Base-by-base conservation (phyloP, 2,888 invertebrate species). In the Cryptosula pallasiana region DNA sequence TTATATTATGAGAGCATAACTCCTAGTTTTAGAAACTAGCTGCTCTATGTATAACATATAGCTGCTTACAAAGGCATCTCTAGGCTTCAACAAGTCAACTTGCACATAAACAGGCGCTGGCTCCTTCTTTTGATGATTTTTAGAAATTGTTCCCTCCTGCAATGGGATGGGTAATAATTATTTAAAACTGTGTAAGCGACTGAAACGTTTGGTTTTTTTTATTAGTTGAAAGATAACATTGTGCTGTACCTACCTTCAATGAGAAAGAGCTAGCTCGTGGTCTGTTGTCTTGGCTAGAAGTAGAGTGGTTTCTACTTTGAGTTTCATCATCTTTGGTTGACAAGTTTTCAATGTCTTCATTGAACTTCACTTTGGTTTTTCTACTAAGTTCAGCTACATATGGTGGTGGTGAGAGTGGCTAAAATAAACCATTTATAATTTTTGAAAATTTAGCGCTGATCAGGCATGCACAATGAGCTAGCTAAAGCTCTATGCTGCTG, bases 21-120 rank as follows among this genome's bases (percentile, higher is more conserved):
- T n/a, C n/a, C n/a, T n/a, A n/a, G n/a, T n/a, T n/a, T n/a, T n/a
- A n/a, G n/a, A n/a, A n/a, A n/a, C n/a, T n/a, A n/a, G n/a, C n/a
- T n/a, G n/a, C n/a, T n/a, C n/a, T n/a, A n/a, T n/a, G n/a, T n/a
- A n/a, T n/a, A n/a, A n/a, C n/a, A n/a, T n/a, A n/a, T n/a, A n/a
- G n/a, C n/a, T n/a, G n/a, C 82, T 81, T 76, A 83, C 83, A 75
- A 83, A 83, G 1, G 78, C 78, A 73, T 83, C 83, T 55, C 79
- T 77, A 1, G 82, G 82, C 73, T 83, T 82, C 58, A 82, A 78
- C 2, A 77, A 75, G 23, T 80, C 79, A 20, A 83, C 81, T 74
- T 81, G 81, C 13, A 83, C 81, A 74, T 81, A 82, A 2, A 82
- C 81, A 0, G 77, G 75, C n/a, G 45, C 71, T 32, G 71, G 34